Base-by-base conservation (phyloP, 2,888 invertebrate genomes). In the Pachymerium ferrugineum region DNA sequence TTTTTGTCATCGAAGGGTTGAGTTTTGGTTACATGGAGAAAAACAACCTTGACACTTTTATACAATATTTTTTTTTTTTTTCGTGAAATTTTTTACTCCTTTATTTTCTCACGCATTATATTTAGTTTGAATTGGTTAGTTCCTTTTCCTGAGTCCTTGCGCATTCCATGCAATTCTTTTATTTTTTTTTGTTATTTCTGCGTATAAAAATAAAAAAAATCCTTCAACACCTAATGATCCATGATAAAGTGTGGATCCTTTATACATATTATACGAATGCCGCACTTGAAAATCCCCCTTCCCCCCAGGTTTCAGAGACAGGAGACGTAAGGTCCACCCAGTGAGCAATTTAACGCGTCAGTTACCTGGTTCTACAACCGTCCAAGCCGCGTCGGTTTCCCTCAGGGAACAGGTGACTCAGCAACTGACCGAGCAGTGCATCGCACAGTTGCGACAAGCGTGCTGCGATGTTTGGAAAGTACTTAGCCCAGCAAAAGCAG, bases 401-500 rank as follows among this genome's bases (percentile, higher is more conserved):
- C 38, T 38, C 22, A 22, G 72, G n/a, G 72, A 72, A 72, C 72
- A 72, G 31, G 72, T 72, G 29, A 29, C 72, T 4, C 72, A 72
- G 22, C 72, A 72, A 54, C 54, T 47, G 25, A 72, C 72, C 16
- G 72, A 72, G 30, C 72, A 72, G 29, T 72, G 73, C 33, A 76
- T 76, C 22, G 73, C 74, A 10, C 76, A 75, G 29, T 73, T 76
- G 25, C 72, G 73, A 30, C 76, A 74, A 33, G 76, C 76, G 14
- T 76, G 76, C 71, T 74, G 74, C 72, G 76, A 76, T 73, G 76
- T 76, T 19, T 76, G 76, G 76, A 67, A 76, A 35, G 75, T 76
- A 38, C 74, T 76, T 25, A 74, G 72, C 30, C 72, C 72, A n/a
- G 47, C 54, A 6, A 72, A 62, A 30, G 72, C 72, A 54, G 47